Evolutionary conservation across 2,113 vertebrate genomes (phyloP).

Genomic region (Daboia siamensis): DNA sequence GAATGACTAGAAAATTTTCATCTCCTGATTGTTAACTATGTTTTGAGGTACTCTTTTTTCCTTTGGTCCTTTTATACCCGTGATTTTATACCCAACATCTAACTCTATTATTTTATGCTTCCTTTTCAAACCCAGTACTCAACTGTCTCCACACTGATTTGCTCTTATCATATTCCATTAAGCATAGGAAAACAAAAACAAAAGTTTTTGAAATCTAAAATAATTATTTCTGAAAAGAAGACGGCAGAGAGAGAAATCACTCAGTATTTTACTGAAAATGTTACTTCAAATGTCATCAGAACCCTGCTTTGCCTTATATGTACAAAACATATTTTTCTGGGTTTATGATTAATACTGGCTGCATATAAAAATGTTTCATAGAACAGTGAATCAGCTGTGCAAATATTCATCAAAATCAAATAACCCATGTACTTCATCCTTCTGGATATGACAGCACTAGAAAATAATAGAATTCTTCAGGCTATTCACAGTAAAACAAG

Average conservation of each 20-base stretch:
- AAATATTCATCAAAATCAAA: not conserved
- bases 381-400: not conserved
- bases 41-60: not conserved
- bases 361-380: constrained; percentile 13
- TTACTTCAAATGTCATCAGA: not conserved
- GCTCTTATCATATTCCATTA: not conserved
- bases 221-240: not conserved
- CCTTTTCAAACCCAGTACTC: not conserved
- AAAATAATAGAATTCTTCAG: not conserved
- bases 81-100: not conserved
- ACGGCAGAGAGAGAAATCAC: not conserved
- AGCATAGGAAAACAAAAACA: not conserved
- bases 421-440: rapidly evolving
- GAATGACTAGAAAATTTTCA: not conserved
- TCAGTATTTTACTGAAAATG: not conserved
- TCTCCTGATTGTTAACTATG: not conserved
- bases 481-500: not conserved
- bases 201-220: not conserved
- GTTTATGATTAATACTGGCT: constrained; percentile 18
- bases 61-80: not conserved
- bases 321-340: not conserved
- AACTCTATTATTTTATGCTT: not conserved
- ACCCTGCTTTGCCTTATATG: constrained; percentile 3
- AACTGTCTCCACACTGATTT: not conserved
- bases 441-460: rapidly evolving